Base-by-base conservation (phyloP, 2,113 vertebrate species). In the Spermophilus dauricus region DNA sequence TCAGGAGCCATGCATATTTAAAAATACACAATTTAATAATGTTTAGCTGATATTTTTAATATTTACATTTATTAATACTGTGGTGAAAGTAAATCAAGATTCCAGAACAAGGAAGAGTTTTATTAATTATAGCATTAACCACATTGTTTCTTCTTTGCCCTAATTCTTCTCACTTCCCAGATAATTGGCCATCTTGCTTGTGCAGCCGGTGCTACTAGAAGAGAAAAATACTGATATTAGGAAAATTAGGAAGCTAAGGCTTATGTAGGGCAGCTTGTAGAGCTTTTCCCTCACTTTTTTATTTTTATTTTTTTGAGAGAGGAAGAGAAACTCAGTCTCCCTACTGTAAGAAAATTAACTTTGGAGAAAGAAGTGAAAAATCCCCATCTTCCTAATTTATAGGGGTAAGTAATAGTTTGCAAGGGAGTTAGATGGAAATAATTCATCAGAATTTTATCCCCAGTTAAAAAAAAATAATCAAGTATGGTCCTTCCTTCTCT, bases 121-220 rank as follows among this genome's bases (percentile, higher is more conserved):
- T 32, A 42, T 16, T 80, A 48, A 85, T 89, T 94, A 22, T 0
- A 81, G 2, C 4, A 90, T 20, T 73, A 87, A 16, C 0, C 48
- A 73, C 4, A 30, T 10, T 72, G 17, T 39, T 81, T 77, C 4
- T 58, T 22, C 20, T 88, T 87, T 80, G 39, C 34, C 58, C 34
- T 5, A n/a, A 20, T 78, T 72, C 1, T 63, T 34, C 58, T 17
- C 5, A 8, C 5, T 32, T 37, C 6, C 51, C 0, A 16, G 45
- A 70, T 48, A 26, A 76, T 9, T n/a, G 22, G 45, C 17, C 75
- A 6, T 13, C 4, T 48, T 75, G 14, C 2, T n/a, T 85, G 2
- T 37, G 8, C 22, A 58, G 8, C 12, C 32, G 5, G 5, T 82
- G 16, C 12, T 1, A 22, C 1, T 1, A 42, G 4, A 45, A 26